A percentile compares a stretch with the other conserved stretches of the same genome.
phyloP scores from a whole-genome alignment of 2,888 invertebrate genomes.

The Poecilus cupreus region DNA sequence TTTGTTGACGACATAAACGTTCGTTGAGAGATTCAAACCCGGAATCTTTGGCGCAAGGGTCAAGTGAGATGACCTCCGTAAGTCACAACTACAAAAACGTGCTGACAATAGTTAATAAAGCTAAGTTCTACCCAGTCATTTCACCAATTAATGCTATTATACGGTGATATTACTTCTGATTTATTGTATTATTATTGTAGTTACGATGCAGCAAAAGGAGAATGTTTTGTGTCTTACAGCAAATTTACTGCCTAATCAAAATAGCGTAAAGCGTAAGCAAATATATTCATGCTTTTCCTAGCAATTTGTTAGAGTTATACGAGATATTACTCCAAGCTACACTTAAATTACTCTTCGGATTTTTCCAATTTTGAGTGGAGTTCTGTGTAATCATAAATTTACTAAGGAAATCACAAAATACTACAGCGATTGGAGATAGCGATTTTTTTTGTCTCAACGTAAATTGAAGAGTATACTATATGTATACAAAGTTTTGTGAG shows the following conservation, averaged over 20 bases:
- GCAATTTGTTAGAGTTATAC: conserved; percentile 11
- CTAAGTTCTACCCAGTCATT: background rate
- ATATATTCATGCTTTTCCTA: conserved; percentile 9
- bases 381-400: conserved; percentile 9
- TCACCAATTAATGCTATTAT: conserved; percentile 30
- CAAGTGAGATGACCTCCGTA: conserved; percentile 20
- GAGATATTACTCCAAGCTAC: conserved; percentile 23
- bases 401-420: background rate
- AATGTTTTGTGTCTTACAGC: conserved; percentile 15
- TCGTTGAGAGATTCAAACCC: conserved; percentile 1
- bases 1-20: background rate
- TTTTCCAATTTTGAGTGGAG: background rate
- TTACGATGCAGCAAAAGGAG: background rate
- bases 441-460: too few relatives aligned
- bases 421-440: background rate
- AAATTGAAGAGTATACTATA: too few relatives aligned
- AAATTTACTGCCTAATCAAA: conserved; percentile 42
- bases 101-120: conserved; percentile 36
- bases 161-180: conserved; percentile 12
- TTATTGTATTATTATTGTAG: conserved; percentile 32
- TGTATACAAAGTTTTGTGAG: too few relatives aligned
- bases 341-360: background rate
- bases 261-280: conserved; percentile 36
- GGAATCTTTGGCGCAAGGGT: background rate
- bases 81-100: conserved; percentile 27